Conservation (phyloP, 2,888 invertebrate genomes). For the Pherbina coryleti region DNA sequence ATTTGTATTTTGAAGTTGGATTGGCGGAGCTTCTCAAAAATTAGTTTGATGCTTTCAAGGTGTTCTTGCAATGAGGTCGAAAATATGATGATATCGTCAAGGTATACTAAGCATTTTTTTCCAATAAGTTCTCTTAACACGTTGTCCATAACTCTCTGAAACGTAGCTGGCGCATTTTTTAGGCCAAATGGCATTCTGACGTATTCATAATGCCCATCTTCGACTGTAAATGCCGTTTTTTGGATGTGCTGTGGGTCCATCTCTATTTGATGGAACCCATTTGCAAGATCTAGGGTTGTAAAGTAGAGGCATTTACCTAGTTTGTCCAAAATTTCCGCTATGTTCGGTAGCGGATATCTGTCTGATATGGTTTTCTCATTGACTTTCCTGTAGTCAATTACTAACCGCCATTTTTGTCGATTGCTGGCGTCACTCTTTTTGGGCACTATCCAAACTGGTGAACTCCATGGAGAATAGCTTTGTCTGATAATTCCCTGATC, state of each 20-base stretch:
- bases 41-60: not conserved
- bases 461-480: conserved; percentile 32
- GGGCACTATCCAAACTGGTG: conserved; percentile 37
- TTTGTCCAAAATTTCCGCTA: conserved; percentile 31
- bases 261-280: conserved; percentile 55
- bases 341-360: conserved; percentile 31
- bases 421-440: conserved; percentile 31
- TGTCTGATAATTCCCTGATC: conserved; percentile 31
- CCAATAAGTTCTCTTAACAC: conserved; percentile 2
- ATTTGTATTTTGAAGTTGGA: not conserved
- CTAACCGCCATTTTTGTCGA: conserved; percentile 36
- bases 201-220: conserved; percentile 15
- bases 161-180: conserved; percentile 36
- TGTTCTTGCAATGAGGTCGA: not conserved
- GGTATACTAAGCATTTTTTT: not conserved
- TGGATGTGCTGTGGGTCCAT: not conserved
- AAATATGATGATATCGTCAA: not conserved
- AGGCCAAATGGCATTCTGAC: conserved; percentile 45
- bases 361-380: conserved; percentile 30
- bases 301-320: conserved; percentile 19
- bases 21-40: not conserved
- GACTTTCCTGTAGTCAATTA: conserved; percentile 38
- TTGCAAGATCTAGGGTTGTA: conserved; percentile 51
- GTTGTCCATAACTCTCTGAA: conserved; percentile 35
- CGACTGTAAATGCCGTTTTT: not conserved